Base-by-base conservation (phyloP, 1,140 invertebrate genomes). In the Cydia pomonella region DNA sequence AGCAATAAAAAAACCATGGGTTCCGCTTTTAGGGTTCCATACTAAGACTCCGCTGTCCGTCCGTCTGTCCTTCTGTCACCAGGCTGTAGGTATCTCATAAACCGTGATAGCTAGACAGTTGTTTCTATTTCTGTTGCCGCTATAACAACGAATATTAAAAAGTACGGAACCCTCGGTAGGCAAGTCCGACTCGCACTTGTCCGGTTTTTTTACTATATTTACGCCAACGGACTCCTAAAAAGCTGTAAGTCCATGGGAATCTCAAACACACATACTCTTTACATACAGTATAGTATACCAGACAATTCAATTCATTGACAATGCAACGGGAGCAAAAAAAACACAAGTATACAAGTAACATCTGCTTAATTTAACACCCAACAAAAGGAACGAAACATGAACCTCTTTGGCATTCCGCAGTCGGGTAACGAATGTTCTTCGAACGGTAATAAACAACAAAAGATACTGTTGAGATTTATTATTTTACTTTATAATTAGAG, bases 331-430 rank as follows among this genome's bases (percentile, higher is more conserved):
- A 69, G 27, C n/a, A 69, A 27, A 33, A 69, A 69, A 41, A n/a
- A n/a, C n/a, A n/a, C n/a, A n/a, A n/a, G n/a, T n/a, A n/a, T 16
- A 10, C 64, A 69, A 41, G 29, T 21, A 38, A 69, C 64, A 69
- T 69, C 64, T 69, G 64, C 64, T 69, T 69, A 69, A 69, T 69
- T 69, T 69, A 69, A 69, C 64, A 69, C 29, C 25, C 27, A 41
- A 69, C 64, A 69, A 69, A 33, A 69, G 64, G 10, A 69, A 38
- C 64, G n/a, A 69, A 41, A 69, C 64, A 66, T 38, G 16, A 69
- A 69, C 64, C 64, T 69, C 27, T 21, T 29, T 33, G 13, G 64
- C 64, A 41, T 69, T 69, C 64, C 64, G 29, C 7, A 41, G 33
- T 69, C 64, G 64, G 13, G n/a, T 69, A 69, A 69, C 64, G 12